Evolutionary conservation across 2,797 vertebrate genomes (phyloP).

Genomic region (Danio tinwini): DNA sequence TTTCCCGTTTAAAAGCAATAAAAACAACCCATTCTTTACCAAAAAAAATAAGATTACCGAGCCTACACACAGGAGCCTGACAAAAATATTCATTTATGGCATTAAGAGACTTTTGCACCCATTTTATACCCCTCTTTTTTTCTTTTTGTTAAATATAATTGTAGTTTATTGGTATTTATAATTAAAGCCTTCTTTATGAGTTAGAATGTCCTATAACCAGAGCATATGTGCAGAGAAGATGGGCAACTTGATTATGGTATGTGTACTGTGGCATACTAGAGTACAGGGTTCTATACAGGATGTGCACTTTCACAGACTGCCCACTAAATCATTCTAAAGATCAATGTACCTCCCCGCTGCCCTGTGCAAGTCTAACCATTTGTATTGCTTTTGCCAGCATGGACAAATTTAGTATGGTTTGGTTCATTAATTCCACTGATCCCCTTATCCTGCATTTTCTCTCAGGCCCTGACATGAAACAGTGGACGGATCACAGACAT

Average conservation of each 20-base stretch:
- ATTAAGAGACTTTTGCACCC: not conserved
- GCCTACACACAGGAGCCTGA: too few species aligned
- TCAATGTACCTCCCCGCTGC: slow-evolving; percentile 25
- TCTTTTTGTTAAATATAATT: not conserved
- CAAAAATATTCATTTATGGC: too few species aligned
- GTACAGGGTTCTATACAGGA: not conserved
- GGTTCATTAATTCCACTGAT: not conserved
- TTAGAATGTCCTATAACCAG: not conserved
- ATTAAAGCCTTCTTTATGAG: not conserved
- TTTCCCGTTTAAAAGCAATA: too few species aligned
- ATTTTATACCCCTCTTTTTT: too few species aligned
- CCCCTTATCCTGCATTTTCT: not conserved
- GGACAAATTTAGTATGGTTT: not conserved
- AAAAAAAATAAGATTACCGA: too few species aligned
- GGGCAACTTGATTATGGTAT: not conserved
- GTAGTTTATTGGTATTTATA: not conserved
- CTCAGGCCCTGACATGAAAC: slow-evolving; percentile 27
- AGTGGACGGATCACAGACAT: not conserved
- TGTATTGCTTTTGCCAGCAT: not conserved
- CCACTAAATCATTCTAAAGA: slow-evolving; percentile 46
- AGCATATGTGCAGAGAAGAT: not conserved
- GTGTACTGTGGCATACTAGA: not conserved
- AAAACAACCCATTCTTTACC: too few species aligned
- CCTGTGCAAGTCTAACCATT: slow-evolving; percentile 3
- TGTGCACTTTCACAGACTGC: slow-evolving; percentile 20